Evolutionary conservation across 2,888 invertebrate species (phyloP).

Genomic region (Rhogogaster chlorosoma): DNA sequence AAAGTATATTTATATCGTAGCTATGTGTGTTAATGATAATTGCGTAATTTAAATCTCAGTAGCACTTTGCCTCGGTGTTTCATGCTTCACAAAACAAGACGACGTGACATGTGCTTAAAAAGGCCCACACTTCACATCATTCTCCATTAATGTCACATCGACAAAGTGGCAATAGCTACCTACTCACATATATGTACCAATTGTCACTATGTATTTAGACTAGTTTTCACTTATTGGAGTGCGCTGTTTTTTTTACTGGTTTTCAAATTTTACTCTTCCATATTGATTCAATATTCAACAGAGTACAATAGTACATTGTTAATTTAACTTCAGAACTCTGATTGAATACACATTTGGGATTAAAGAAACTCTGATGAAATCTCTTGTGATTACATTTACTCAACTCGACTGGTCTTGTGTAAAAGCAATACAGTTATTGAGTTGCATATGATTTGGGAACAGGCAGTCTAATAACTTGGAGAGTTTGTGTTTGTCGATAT

Average conservation of each 20-base stretch:
- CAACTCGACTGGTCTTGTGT: background rate
- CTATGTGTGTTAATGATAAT: slow-evolving; percentile 48
- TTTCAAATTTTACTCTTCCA: slow-evolving; percentile 12
- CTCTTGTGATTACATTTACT: background rate
- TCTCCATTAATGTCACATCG: slow-evolving; percentile 41
- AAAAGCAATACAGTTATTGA: background rate
- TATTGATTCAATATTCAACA: background rate
- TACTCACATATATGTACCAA: slow-evolving; percentile 42
- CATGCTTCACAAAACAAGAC: slow-evolving; percentile 53
- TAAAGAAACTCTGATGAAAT: background rate
- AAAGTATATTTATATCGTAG: slow-evolving; percentile 38
- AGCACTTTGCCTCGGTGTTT: slow-evolving; percentile 52
- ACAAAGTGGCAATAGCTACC: slow-evolving; percentile 42
- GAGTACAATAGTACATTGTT: background rate
- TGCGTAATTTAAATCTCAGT: slow-evolving; percentile 53
- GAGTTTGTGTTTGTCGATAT: background rate
- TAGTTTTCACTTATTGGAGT: slow-evolving; percentile 44
- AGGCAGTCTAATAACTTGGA: background rate
- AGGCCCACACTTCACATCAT: slow-evolving; percentile 45
- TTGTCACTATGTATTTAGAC: slow-evolving; percentile 45
- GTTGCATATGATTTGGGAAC: background rate
- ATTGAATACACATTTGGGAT: background rate
- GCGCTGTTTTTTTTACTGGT: slow-evolving; percentile 34
- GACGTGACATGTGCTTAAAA: slow-evolving; percentile 49
- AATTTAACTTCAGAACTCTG: background rate